Evolutionary conservation across 37 sponge, comb jelly and placozoan genomes (phyloP), one percentile per base, ranked within the genome.

Genomic region (Oopsacas minuta): DNA sequence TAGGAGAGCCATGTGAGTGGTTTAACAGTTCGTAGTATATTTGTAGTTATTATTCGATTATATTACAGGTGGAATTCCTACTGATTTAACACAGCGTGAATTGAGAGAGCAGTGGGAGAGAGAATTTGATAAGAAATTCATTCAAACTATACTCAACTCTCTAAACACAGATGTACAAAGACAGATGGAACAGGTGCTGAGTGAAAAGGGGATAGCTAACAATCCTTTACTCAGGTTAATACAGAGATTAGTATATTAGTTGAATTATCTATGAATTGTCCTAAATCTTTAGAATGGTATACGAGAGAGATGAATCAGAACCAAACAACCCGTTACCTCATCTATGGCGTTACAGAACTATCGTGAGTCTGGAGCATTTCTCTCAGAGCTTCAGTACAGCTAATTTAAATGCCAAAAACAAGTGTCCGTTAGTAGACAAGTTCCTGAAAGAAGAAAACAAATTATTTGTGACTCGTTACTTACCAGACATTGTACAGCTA

Each of bases 371-470:
- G 75, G 75, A 61, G 20, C 75, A 61, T n/a, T 61, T 61, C 30
- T 61, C 75, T 25, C 75, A 61, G 75, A 61, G 75, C 75, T 61
- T 61, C 30, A 61, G 75, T 61, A 61, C 75, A 25, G 75, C 75
- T 61, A 34, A 61, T 10, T 34, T 61, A 3, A 61, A 3, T 20
- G 28, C 30, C 5, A 61, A n/a, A 61, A 34, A 61, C 32, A 61
- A 61, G 75, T 61, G 75, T 61, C 75, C 75, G 3, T 3, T 61
- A 10, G 30, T 61, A 25, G 7, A 3, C 75, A 61, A 61, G 22
- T 61, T 61, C 1, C 28, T 61, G 75, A 61, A 61, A 61, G 75
- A 61, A 61, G 75, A 61, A 61, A 10, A 34, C 75, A 3, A 34
- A 25, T 61, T 61, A 12, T 61, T 25, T 12, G 75, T 61, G 75